phyloP scores from a whole-genome alignment of 1,140 invertebrate species.

The Physella acuta region DNA sequence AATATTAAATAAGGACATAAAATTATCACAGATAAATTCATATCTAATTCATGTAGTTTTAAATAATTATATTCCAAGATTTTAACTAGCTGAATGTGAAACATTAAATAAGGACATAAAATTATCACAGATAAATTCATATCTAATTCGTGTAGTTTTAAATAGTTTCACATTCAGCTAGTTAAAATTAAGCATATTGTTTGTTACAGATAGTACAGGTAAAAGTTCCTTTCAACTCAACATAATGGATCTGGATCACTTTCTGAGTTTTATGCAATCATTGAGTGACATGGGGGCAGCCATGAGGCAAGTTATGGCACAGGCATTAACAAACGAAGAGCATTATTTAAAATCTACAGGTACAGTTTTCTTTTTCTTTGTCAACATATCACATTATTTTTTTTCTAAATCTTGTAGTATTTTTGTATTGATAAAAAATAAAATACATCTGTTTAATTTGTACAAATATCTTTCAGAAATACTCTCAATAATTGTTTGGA shows the following conservation, averaged over 20 bases:
- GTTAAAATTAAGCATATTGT: no score
- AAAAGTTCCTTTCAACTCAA: neutral
- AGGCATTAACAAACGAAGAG: slow-evolving; percentile 78
- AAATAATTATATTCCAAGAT: no score
- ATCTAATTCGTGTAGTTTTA: no score
- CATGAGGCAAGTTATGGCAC: slow-evolving; percentile 89
- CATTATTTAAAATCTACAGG: slow-evolving; percentile 45
- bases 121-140: no score
- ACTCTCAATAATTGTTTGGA: neutral
- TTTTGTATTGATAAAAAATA: neutral
- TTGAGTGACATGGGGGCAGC: slow-evolving; percentile 92
- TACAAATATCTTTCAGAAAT: no score
- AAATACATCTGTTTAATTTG: neutral
- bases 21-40: no score
- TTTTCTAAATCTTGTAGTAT: neutral
- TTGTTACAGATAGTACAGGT: neutral
- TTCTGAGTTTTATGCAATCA: slow-evolving; percentile 82
- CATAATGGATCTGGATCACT: slow-evolving; percentile 73
- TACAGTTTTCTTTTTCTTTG: neutral
- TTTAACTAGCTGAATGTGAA: no score
- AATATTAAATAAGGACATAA: no score
- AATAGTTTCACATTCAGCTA: no score
- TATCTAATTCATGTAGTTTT: no score
- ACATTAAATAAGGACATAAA: no score
- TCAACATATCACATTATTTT: neutral